Conservation (phyloP, 2,888 invertebrate genomes). For the Orthosia gothica region DNA sequence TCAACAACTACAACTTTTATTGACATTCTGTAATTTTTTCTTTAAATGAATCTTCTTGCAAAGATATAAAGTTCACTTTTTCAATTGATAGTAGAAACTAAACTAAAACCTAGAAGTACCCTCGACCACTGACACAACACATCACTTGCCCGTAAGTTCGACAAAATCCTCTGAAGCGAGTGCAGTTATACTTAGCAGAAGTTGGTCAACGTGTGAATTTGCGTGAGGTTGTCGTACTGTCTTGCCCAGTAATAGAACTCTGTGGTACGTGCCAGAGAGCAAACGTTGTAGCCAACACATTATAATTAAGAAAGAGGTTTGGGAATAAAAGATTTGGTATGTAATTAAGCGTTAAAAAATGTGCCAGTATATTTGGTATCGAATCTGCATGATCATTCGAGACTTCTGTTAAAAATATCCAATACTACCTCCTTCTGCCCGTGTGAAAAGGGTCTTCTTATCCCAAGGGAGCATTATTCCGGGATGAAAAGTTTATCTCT, state of each 20-base stretch:
- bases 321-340: neutral
- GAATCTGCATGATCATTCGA: no score
- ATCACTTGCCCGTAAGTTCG: conserved; percentile 52
- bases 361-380: no score
- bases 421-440: no score
- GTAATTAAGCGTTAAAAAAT: no score
- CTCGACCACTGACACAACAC: conserved; percentile 20
- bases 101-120: conserved; percentile 26
- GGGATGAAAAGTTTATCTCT: no score
- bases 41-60: neutral
- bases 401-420: no score
- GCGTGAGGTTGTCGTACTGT: conserved; percentile 37
- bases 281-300: neutral
- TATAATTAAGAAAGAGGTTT: neutral
- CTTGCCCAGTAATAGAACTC: conserved; percentile 34
- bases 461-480: no score
- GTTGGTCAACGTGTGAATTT: conserved; percentile 52
- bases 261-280: neutral
- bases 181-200: conserved; percentile 49
- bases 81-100: neutral
- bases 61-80: neutral
- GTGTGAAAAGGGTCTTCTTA: no score
- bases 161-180: conserved; percentile 47
- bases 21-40: neutral
- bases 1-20: no score